Conservation (phyloP, 2,113 vertebrate species). For the Psephotus haematonotus region DNA sequence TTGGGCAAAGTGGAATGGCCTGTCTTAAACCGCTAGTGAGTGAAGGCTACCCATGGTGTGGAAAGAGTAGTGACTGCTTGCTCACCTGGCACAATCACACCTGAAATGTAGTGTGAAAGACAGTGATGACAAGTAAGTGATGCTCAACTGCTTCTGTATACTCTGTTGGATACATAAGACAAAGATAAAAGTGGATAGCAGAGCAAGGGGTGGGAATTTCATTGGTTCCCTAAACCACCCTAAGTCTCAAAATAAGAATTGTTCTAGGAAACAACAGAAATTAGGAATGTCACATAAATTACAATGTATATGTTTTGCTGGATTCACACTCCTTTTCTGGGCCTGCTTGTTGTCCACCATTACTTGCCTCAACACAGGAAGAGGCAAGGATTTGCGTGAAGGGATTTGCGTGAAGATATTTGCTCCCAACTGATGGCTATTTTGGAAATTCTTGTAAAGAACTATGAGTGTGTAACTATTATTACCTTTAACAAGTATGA, state of each 20-base stretch:
- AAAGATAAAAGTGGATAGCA: neutral
- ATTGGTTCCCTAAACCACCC: neutral
- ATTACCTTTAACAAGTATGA: neutral
- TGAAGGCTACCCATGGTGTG: neutral
- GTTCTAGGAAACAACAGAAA: neutral
- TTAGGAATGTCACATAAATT: neutral
- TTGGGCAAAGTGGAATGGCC: neutral
- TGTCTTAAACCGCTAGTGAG: neutral
- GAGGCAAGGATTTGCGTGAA: neutral
- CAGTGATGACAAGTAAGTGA: neutral
- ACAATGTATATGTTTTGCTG: neutral
- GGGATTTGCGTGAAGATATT: neutral
- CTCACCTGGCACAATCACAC: neutral
- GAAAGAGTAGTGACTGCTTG: neutral
- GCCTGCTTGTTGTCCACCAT: fast-evolving
- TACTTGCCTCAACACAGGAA: neutral
- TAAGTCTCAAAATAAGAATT: neutral
- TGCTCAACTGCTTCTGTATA: neutral
- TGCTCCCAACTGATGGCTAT: neutral
- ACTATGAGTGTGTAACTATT: neutral
- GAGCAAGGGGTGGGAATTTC: neutral
- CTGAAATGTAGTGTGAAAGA: neutral
- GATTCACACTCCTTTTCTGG: neutral
- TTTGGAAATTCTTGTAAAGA: neutral
- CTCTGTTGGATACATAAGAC: neutral